These are phyloP conservation scores for Oxycera nigricornis DNA, from an alignment of 2,888 invertebrate genomes.

Conservation along the genomic window DNA sequence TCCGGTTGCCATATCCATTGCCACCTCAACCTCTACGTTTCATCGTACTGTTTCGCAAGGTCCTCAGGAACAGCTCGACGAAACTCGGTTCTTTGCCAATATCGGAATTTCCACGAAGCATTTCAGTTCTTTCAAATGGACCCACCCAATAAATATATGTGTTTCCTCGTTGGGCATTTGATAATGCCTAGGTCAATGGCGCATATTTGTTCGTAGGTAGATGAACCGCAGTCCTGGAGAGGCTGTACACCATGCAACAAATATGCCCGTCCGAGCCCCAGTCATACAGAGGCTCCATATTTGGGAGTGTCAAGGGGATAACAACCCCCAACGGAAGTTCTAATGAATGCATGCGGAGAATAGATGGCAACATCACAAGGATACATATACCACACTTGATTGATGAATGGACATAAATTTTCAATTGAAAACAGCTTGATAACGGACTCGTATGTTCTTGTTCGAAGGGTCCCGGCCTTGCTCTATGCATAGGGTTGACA, in stretches of 20 bases:
- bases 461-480: neutral
- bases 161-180: neutral
- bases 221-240: neutral
- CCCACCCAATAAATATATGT: conserved; percentile 23
- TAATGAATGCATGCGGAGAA: neutral
- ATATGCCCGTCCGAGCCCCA: neutral
- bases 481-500: neutral
- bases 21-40: neutral
- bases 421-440: conserved; percentile 45
- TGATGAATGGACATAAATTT: conserved; percentile 47
- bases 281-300: neutral
- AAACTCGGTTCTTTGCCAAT: conserved; percentile 10
- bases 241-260: neutral
- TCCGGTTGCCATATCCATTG: neutral
- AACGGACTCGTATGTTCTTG: conserved; percentile 21
- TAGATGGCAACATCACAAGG: neutral
- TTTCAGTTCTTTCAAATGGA: neutral
- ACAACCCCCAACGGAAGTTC: neutral
- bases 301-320: neutral
- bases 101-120: conserved; percentile 15
- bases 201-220: neutral
- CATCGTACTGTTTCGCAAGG: neutral
- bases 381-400: conserved; percentile 34
- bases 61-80: neutral
- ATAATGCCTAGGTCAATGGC: neutral